These are phyloP conservation scores for Siderastrea radians DNA, from an alignment of 92 coral and sea anemone genomes.

Conservation along the genomic window DNA sequence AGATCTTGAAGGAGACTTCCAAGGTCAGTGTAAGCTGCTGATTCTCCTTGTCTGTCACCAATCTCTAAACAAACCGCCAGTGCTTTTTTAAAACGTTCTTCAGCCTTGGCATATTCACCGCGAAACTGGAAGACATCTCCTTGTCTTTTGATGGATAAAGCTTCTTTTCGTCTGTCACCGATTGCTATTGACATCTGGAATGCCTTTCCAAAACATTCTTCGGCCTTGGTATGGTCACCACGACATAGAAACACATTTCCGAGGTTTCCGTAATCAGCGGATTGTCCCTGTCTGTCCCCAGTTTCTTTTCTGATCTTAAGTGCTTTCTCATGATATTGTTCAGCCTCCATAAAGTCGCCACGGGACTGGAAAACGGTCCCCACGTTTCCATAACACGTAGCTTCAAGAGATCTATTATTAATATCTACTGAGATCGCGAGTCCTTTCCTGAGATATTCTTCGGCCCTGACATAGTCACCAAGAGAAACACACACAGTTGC, in stretches of 20 bases:
- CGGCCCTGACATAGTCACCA: neutral
- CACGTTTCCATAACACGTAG: neutral
- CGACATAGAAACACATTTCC: too few species aligned
- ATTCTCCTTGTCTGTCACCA: slow-evolving; percentile 27
- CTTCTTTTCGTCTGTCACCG: too few species aligned
- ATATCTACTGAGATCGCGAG: neutral
- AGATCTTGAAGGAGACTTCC: neutral
- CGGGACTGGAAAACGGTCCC: neutral
- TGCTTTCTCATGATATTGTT: neutral
- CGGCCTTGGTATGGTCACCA: neutral
- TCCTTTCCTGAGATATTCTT: neutral
- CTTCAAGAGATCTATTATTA: neutral
- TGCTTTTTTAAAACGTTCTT: slow-evolving; percentile 12
- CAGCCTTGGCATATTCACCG: slow-evolving; percentile 18
- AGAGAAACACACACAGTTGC: neutral
- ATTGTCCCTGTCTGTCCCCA: too few species aligned
- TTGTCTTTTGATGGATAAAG: neutral
- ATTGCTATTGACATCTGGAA: too few species aligned
- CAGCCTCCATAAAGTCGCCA: neutral
- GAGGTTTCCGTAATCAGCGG: too few species aligned
- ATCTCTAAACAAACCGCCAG: slow-evolving; percentile 8
- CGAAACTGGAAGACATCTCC: neutral
- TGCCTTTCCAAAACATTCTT: neutral
- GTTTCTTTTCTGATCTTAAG: too few species aligned
- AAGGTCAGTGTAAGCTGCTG: neutral